A percentile compares a stretch with the other conserved stretches of the same genome.
These are phyloP conservation scores for Caprella mutica DNA, from an alignment of 2,888 invertebrate genomes.

Conservation along the genomic window DNA sequence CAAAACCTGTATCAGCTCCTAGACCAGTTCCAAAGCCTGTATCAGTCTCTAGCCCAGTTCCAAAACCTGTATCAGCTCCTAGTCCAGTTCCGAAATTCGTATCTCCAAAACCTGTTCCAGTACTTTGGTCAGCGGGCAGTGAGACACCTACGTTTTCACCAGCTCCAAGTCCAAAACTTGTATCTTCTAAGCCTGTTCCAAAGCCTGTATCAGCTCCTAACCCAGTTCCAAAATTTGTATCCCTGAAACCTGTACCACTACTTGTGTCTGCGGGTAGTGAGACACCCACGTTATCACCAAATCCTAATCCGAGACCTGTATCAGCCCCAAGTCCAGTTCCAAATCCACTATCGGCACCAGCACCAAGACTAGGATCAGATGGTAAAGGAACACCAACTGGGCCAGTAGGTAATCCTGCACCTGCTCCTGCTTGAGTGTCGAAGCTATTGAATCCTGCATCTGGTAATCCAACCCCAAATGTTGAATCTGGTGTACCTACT, in stretches of 20 bases:
- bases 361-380: neutral
- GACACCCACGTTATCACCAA: neutral
- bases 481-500: neutral
- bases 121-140: neutral
- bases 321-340: neutral
- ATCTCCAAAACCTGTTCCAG: neutral
- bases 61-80: neutral
- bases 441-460: neutral
- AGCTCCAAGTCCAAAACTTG: neutral
- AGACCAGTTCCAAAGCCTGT: neutral
- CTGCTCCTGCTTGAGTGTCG: neutral
- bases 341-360: neutral
- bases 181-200: neutral
- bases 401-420: neutral
- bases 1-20: neutral
- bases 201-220: neutral
- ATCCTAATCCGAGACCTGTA: conserved; percentile 2
- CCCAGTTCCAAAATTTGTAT: neutral
- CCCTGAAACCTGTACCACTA: neutral
- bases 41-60: neutral
- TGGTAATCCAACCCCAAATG: neutral
- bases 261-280: neutral
- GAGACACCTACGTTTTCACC: neutral
- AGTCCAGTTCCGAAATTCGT: neutral
- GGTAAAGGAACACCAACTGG: neutral